Evolutionary conservation across 2,888 invertebrate genomes (phyloP).

Genomic region (Baccha elongata): DNA sequence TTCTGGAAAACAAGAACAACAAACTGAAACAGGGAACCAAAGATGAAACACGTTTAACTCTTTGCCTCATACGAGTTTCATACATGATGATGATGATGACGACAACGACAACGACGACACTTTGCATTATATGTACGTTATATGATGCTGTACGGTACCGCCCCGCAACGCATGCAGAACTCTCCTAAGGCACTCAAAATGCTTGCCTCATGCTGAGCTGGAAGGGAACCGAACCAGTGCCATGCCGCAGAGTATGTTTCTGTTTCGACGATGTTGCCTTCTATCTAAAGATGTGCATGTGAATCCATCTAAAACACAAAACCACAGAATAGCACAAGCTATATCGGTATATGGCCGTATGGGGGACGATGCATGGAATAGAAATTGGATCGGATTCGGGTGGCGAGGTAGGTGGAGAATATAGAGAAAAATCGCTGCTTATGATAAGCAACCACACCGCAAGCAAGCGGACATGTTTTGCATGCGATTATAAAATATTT

Average conservation of each 20-base stretch:
- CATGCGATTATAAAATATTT: slow-evolving; percentile 55
- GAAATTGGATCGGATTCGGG: not conserved
- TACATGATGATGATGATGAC: not conserved
- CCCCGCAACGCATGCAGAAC: slow-evolving; percentile 7
- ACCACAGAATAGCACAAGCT: slow-evolving; percentile 13
- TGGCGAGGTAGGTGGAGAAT: not conserved
- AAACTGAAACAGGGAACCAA: slow-evolving; percentile 6
- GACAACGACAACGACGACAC: slow-evolving; percentile 2
- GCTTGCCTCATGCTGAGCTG: slow-evolving; percentile 63
- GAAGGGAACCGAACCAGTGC: not conserved
- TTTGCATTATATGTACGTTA: slow-evolving; percentile 34
- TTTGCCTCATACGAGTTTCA: slow-evolving; percentile 12
- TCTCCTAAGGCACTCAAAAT: slow-evolving; percentile 42
- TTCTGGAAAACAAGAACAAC: slow-evolving; percentile 25
- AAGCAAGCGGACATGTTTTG: slow-evolving; percentile 42
- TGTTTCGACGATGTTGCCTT: slow-evolving; percentile 17
- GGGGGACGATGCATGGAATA: not conserved
- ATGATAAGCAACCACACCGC: slow-evolving; percentile 33
- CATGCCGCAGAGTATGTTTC: not conserved
- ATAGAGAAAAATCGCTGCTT: slow-evolving; percentile 34
- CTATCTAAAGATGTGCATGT: slow-evolving; percentile 16
- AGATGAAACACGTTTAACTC: slow-evolving; percentile 46
- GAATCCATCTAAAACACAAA: slow-evolving; percentile 32
- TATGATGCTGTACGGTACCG: not conserved
- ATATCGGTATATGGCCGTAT: not conserved